Percentiles rank a stretch among this genome's conserved stretches.
These are phyloP conservation scores for Euspilapteryx auroguttella DNA, from an alignment of 2,888 invertebrate species.

Conservation along the genomic window DNA sequence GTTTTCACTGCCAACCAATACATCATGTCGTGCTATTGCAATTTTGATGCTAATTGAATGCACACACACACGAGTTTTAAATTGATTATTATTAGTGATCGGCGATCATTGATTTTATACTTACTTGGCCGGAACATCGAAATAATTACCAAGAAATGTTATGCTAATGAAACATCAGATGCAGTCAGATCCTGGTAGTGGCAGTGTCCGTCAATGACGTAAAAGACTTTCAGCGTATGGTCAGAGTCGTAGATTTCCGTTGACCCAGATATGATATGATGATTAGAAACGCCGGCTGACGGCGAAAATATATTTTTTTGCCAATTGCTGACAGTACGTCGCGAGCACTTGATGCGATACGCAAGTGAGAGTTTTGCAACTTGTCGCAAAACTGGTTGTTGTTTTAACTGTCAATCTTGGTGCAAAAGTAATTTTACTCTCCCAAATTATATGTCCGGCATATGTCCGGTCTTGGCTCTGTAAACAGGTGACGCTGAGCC, in stretches of 20 bases:
- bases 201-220: constrained; percentile 37
- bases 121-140: constrained; percentile 14
- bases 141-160: constrained; percentile 21
- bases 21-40: constrained; percentile 28
- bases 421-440: constrained; percentile 37
- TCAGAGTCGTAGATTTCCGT: constrained; percentile 47
- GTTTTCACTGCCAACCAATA: constrained; percentile 34
- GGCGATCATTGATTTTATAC: no score
- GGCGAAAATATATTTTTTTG: constrained; percentile 53
- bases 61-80: constrained; percentile 23
- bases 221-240: constrained; percentile 52
- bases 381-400: constrained; percentile 56
- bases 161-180: constrained; percentile 25
- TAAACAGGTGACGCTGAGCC: constrained; percentile 38
- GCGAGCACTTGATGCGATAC: constrained; percentile 39
- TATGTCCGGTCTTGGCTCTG: constrained; percentile 35
- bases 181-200: constrained; percentile 46
- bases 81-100: constrained; percentile 21
- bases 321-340: constrained; percentile 44
- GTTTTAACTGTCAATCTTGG: constrained; percentile 27
- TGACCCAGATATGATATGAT: constrained; percentile 48
- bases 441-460: constrained; percentile 36
- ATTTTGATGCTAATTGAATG: constrained; percentile 33
- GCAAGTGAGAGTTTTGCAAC: constrained; percentile 55
- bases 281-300: constrained; percentile 49